Evolutionary conservation across 2,888 invertebrate species (phyloP).

Genomic region (Hirtodrosophila histrioides): DNA sequence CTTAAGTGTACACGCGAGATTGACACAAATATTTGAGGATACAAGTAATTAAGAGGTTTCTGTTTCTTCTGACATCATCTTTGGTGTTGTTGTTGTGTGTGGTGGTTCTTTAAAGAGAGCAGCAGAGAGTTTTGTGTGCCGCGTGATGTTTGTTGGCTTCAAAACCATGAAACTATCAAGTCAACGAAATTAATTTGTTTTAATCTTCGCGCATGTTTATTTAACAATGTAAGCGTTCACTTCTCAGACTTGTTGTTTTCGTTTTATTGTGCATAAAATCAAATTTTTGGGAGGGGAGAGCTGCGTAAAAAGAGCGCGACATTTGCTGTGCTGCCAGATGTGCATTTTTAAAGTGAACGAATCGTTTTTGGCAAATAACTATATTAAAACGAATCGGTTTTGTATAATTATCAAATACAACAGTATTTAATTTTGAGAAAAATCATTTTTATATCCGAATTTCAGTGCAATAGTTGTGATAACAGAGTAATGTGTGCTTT

Average conservation of each 20-base stretch:
- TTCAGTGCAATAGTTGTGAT: constrained; percentile 32
- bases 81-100: constrained; percentile 1
- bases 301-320: constrained; percentile 59
- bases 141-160: not conserved
- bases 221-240: not conserved
- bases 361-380: not conserved
- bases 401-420: not conserved
- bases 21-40: constrained; percentile 1
- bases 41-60: constrained; percentile 17
- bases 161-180: not conserved
- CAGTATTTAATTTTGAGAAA: not conserved
- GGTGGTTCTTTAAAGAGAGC: constrained; percentile 1
- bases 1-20: constrained; percentile 11
- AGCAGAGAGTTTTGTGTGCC: constrained; percentile 4
- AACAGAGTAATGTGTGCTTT: constrained; percentile 27
- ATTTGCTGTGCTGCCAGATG: constrained; percentile 45
- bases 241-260: constrained; percentile 15
- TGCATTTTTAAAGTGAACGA: not conserved
- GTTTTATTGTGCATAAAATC: constrained; percentile 31
- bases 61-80: constrained; percentile 2
- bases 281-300: constrained; percentile 21
- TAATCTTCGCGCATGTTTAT: not conserved
- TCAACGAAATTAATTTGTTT: not conserved
- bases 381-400: not conserved
- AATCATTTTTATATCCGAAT: not conserved